Conservation (phyloP, 2,888 invertebrate genomes). For the Aphodius sticticus region DNA sequence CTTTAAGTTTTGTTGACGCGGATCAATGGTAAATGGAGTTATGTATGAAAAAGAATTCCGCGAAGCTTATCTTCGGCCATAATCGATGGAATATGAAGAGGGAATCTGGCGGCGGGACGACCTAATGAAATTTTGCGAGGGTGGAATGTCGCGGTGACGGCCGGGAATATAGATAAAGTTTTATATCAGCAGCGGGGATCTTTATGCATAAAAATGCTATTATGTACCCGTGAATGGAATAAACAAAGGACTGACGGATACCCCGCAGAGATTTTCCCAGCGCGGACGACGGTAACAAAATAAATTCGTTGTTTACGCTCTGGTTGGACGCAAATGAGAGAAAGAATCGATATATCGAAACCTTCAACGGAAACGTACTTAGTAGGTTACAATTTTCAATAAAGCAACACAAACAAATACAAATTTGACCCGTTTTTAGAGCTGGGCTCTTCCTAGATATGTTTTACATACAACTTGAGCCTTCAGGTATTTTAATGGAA, state of each 20-base stretch:
- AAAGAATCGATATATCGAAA: not conserved
- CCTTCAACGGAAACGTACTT: too few species aligned
- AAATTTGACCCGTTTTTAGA: too few species aligned
- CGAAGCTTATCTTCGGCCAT: not conserved
- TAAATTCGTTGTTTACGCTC: not conserved
- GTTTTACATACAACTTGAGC: too few species aligned
- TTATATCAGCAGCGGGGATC: not conserved
- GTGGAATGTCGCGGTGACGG: constrained; percentile 4
- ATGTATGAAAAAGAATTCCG: not conserved
- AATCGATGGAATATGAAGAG: constrained; percentile 4
- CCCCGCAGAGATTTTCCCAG: not conserved
- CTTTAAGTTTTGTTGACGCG: too few species aligned
- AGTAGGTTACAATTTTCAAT: too few species aligned
- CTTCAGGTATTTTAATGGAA: too few species aligned
- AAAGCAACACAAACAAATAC: too few species aligned
- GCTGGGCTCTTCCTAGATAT: too few species aligned
- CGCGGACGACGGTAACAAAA: not conserved
- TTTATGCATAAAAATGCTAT: constrained; percentile 4
- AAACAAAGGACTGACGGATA: not conserved
- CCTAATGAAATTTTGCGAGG: constrained; percentile 4
- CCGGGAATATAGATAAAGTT: not conserved
- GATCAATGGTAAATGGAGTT: not conserved
- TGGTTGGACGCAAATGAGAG: not conserved
- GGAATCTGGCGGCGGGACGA: not conserved
- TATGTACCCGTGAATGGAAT: constrained; percentile 4